Conservation (phyloP, 2,888 invertebrate species). For the Tricholauxania praeusta region DNA sequence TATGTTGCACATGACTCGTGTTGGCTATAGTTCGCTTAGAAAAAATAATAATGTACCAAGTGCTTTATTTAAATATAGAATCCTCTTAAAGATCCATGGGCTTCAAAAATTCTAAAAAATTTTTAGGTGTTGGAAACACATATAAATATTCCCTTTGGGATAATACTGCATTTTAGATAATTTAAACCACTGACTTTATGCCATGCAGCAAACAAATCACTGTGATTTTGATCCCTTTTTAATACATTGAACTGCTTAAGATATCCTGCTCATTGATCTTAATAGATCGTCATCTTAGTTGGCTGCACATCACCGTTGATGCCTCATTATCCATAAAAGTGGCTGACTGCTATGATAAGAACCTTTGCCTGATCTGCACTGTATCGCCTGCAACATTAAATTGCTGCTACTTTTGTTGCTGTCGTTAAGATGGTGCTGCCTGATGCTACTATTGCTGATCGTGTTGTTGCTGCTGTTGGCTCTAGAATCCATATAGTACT, state of each 20-base stretch:
- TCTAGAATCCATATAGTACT: conserved; percentile 11
- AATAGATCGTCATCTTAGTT: conserved; percentile 30
- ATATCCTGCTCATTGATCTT: conserved; percentile 18
- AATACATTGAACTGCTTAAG: too few species aligned
- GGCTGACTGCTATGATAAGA: conserved; percentile 26
- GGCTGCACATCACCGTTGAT: conserved; percentile 9
- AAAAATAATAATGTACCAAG: not conserved
- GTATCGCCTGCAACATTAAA: not conserved
- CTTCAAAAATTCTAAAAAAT: too few species aligned
- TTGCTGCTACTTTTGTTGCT: conserved; percentile 3
- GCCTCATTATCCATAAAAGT: conserved; percentile 34
- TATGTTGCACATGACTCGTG: not conserved
- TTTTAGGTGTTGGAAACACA: too few species aligned
- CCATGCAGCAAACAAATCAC: too few species aligned
- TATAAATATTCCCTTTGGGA: too few species aligned
- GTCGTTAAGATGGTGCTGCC: not conserved
- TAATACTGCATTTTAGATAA: too few species aligned
- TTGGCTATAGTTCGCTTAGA: not conserved
- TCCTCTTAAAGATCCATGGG: too few species aligned
- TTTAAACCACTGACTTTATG: too few species aligned
- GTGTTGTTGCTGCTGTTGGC: not conserved
- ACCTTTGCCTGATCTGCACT: not conserved
- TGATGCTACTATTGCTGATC: conserved; percentile 2
- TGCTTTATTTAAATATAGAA: too few species aligned
- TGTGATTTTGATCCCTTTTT: too few species aligned